Evolutionary conservation across 2,888 invertebrate species (phyloP).

Genomic region (Aphelenchoides bicaudatus): DNA sequence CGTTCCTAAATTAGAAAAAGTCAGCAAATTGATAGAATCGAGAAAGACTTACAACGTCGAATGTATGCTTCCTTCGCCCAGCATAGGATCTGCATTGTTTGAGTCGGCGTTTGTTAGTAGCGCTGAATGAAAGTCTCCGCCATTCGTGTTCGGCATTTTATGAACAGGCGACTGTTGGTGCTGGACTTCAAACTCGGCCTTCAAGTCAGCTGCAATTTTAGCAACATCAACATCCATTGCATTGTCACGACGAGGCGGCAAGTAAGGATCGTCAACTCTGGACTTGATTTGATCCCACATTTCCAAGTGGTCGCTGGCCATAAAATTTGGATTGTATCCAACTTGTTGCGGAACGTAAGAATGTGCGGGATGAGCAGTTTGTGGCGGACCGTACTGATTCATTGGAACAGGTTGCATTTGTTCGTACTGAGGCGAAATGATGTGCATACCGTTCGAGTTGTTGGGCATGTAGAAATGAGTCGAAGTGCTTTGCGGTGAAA

Average conservation of each 20-base stretch:
- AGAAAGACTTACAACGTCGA: no score
- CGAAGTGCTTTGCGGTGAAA: neutral
- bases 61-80: no score
- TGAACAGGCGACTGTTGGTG: neutral
- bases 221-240: conserved; percentile 7
- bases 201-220: conserved; percentile 18
- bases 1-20: no score
- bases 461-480: neutral
- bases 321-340: neutral
- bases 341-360: no score
- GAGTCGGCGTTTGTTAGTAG: neutral
- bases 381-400: neutral
- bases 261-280: conserved; percentile 13
- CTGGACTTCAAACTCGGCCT: conserved; percentile 7
- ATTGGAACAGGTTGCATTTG: conserved; percentile 13
- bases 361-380: neutral
- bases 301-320: conserved; percentile 6
- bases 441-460: no score
- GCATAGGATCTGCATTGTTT: no score
- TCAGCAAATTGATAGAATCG: no score
- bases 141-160: no score
- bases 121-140: neutral
- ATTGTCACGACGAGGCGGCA: neutral
- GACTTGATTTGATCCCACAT: conserved; percentile 22
- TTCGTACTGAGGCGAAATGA: conserved; percentile 18